Evolutionary conservation across 2,797 vertebrate species (phyloP).

Genomic region (Pseudochromis fuscus): DNA sequence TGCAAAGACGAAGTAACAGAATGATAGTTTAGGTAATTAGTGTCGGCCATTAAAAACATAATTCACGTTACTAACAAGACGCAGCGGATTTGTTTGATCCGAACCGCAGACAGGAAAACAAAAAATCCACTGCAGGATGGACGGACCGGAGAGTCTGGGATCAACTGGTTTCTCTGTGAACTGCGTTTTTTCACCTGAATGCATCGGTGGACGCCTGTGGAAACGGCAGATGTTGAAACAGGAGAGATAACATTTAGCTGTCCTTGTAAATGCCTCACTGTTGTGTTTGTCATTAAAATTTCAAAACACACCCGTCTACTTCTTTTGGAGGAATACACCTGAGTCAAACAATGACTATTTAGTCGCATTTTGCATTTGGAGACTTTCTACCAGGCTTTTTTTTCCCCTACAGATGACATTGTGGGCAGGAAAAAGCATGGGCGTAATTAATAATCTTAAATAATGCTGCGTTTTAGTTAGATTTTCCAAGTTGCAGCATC

Average conservation of each 20-base stretch:
- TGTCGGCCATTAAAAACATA: slow-evolving; percentile 44
- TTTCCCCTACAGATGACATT: not conserved
- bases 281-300: slow-evolving; percentile 37
- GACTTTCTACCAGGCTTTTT: not conserved
- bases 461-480: not conserved
- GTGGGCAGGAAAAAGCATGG: not conserved
- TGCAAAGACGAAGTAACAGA: slow-evolving; percentile 42
- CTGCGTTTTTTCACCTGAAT: slow-evolving; percentile 25
- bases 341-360: not conserved
- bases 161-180: slow-evolving; percentile 38
- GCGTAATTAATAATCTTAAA: not conserved
- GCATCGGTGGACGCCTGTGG: slow-evolving; percentile 12
- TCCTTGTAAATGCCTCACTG: not conserved
- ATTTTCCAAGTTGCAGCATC: not conserved
- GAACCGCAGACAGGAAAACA: slow-evolving; percentile 4
- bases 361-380: not conserved
- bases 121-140: slow-evolving; percentile 5
- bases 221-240: slow-evolving; percentile 31
- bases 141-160: slow-evolving; percentile 1
- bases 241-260: slow-evolving; percentile 15
- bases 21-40: slow-evolving; percentile 58
- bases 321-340: not conserved
- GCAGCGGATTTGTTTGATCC: slow-evolving; percentile 10
- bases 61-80: slow-evolving; percentile 44
- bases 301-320: slow-evolving; percentile 38